Evolutionary conservation across 2,113 vertebrate species (phyloP), one percentile per base, ranked within the genome.

Genomic region (Lophius piscatorius): DNA sequence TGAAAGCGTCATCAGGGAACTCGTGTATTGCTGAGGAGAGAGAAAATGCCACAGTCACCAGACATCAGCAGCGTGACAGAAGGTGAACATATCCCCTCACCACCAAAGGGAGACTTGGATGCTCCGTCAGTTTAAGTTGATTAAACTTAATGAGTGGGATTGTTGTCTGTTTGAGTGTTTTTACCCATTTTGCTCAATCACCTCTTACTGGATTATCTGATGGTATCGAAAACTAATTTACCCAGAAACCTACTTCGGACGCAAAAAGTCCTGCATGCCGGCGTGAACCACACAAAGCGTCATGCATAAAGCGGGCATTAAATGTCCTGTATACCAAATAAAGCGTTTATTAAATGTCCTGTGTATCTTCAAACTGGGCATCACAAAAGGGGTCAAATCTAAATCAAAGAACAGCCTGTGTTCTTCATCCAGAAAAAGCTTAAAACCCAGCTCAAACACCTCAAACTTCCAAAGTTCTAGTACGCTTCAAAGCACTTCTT

Each of bases 1-100:
- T 92, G 88, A 99, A 98, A 74, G 95, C 1, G 90, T 99, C 97
- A 3, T 92, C 60, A 8, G 97, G 97, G 90, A 99, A 99, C 87
- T 99, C 96, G 11, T 90, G 93, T 87, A 99, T 93, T 0, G 95
- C 97, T 99, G 91, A 60, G 91, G 68, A 87, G 46, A 78, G 67
- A 86, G 60, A 51, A 78, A 83, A 80, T 55, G 76, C 81, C 70
- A 81, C 4, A 16, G 81, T 84, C 64, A 76, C 31, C 47, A 65
- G 57, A 76, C 64, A 57, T 60, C 38, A 60, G 81, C 44, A 26
- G 57, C 61, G 41, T 54, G 57, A 72, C 68, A 38, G 49, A 2
- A 2, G 60, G 65, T 28, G 56, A 50, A 54, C 54, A 50, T 20
- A 51, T 62, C 50, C 49, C 52, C 26, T 4, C 22, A 38, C 28